Percentiles rank a stretch among this genome's conserved stretches.
phyloP scores from a whole-genome alignment of 2,113 vertebrate species.

The Bujurquina vittata region DNA sequence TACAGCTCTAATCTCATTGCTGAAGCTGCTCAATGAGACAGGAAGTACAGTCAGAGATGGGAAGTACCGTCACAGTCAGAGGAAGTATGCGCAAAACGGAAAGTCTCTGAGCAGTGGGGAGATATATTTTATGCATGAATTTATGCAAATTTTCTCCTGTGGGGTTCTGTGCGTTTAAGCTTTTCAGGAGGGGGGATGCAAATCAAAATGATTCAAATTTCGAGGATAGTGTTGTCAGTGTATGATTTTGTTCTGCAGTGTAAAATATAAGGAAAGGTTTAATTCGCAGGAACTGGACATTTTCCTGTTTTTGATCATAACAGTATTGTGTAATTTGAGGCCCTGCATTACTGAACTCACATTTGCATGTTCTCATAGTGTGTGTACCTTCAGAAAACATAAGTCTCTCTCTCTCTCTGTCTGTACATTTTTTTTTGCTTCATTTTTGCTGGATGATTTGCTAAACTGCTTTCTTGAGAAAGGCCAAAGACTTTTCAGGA shows the following conservation, averaged over 20 bases:
- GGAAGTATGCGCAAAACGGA: slow-evolving; percentile 4
- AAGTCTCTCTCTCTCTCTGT: too few species aligned
- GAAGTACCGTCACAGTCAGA: slow-evolving; percentile 19
- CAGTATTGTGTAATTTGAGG: neutral
- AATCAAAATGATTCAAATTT: neutral
- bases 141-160: neutral
- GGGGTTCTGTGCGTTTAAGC: neutral
- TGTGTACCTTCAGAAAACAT: neutral
- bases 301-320: too few species aligned
- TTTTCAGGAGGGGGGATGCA: neutral
- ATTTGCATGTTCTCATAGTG: neutral
- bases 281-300: neutral
- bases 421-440: neutral
- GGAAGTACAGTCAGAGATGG: slow-evolving; percentile 31
- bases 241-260: neutral
- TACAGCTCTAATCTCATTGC: neutral
- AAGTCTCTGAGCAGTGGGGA: neutral
- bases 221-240: neutral
- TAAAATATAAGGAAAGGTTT: neutral
- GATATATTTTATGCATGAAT: neutral
- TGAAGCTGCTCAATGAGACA: slow-evolving; percentile 23
- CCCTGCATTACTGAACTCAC: too few species aligned
- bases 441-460: neutral
- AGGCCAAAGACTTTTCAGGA: neutral
- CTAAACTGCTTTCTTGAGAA: neutral